phyloP scores from a whole-genome alignment of 2,113 vertebrate species.

The Glaucidium brasilianum region DNA sequence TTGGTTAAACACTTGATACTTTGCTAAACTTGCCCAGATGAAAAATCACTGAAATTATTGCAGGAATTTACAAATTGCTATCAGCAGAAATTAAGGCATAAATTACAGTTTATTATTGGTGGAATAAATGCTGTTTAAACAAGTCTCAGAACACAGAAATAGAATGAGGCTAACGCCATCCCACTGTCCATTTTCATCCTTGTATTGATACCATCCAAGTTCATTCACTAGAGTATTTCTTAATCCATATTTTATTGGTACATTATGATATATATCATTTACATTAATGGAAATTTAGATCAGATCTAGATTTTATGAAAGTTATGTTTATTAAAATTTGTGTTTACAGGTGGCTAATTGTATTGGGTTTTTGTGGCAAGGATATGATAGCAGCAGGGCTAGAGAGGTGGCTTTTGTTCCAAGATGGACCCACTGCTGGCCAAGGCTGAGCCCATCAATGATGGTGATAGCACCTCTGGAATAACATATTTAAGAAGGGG shows the following conservation, averaged over 20 bases:
- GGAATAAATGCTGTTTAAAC: neutral
- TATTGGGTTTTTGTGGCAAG: neutral
- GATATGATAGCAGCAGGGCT: neutral
- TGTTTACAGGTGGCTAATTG: neutral
- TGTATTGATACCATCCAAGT: too few relatives aligned
- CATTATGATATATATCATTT: neutral
- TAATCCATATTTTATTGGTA: neutral
- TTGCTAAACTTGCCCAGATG: neutral
- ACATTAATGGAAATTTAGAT: neutral
- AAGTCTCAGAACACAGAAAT: neutral
- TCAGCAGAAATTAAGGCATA: neutral
- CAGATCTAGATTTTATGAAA: neutral
- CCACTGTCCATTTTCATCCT: neutral
- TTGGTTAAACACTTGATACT: neutral
- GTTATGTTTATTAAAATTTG: neutral
- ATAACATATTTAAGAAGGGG: too few relatives aligned
- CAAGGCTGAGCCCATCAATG: too few relatives aligned
- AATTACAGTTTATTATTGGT: neutral
- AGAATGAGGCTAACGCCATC: neutral
- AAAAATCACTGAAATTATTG: neutral
- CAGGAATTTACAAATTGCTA: neutral
- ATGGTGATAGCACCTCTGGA: too few relatives aligned
- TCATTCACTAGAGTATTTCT: neutral
- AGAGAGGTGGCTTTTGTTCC: too few relatives aligned
- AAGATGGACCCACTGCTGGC: too few relatives aligned